These are phyloP conservation scores for Hylaeus volcanicus DNA, from an alignment of 1,140 invertebrate species.

Conservation along the genomic window DNA sequence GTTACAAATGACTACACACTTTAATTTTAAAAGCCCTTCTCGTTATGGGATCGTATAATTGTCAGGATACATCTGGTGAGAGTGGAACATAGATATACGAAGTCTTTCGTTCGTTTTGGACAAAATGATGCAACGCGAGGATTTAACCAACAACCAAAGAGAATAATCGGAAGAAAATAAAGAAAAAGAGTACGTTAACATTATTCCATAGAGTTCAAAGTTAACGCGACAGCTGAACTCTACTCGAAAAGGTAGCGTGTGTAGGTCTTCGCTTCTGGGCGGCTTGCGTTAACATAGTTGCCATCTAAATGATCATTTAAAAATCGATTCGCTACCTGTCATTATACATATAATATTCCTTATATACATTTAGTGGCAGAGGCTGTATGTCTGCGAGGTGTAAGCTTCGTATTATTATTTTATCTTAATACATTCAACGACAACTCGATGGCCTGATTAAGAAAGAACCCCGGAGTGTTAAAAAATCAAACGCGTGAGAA, in stretches of 20 bases:
- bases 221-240: constrained; percentile 28
- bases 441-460: constrained; percentile 72
- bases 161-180: not conserved
- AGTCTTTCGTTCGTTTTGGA: constrained; percentile 24
- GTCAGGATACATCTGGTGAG: constrained; percentile 20
- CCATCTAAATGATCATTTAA: constrained; percentile 67
- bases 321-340: constrained; percentile 64
- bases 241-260: constrained; percentile 34
- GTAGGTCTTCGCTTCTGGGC: constrained; percentile 56
- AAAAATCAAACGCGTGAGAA: not conserved
- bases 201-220: constrained; percentile 17
- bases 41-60: constrained; percentile 39
- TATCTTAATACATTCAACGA: constrained; percentile 67
- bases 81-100: constrained; percentile 46
- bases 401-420: constrained; percentile 68
- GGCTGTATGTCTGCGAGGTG: constrained; percentile 73
- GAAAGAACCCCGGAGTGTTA: constrained; percentile 61
- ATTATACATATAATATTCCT: constrained; percentile 58
- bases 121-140: not conserved
- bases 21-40: constrained; percentile 58
- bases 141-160: not conserved
- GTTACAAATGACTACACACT: constrained; percentile 59
- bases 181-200: not conserved
- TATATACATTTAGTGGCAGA: constrained; percentile 73
- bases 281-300: constrained; percentile 64